Conservation (phyloP, 1,140 invertebrate genomes). For the Sitophilus oryzae region DNA sequence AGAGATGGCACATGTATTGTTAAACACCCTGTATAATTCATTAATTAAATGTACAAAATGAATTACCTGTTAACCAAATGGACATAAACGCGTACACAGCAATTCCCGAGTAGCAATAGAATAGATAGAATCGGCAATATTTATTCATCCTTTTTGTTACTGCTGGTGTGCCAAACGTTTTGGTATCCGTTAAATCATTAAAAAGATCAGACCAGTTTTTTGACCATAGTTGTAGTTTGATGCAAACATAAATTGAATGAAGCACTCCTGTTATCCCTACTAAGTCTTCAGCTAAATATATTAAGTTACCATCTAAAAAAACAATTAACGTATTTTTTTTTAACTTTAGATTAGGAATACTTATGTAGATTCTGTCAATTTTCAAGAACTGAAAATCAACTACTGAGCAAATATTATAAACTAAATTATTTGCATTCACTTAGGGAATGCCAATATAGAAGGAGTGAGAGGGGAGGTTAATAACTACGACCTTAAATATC, state of each 20-base stretch:
- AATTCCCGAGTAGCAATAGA: neutral
- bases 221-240: neutral
- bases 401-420: too few species aligned
- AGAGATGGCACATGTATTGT: too few species aligned
- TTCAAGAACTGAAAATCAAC: too few species aligned
- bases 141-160: neutral
- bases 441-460: too few species aligned
- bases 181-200: neutral
- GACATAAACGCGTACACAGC: neutral
- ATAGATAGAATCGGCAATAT: neutral
- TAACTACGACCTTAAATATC: too few species aligned
- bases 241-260: neutral
- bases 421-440: too few species aligned
- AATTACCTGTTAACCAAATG: neutral
- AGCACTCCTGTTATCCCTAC: neutral
- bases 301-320: neutral
- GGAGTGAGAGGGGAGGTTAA: too few species aligned
- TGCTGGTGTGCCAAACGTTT: neutral
- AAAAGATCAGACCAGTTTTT: neutral
- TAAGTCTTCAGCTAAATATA: neutral
- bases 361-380: too few species aligned
- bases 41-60: too few species aligned
- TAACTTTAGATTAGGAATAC: too few species aligned
- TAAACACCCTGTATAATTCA: too few species aligned
- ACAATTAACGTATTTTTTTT: neutral